Evolutionary conservation across 35 echinoderm and acorn worm species (phyloP).

Genomic region (Hemicentrotus pulcherrimus): DNA sequence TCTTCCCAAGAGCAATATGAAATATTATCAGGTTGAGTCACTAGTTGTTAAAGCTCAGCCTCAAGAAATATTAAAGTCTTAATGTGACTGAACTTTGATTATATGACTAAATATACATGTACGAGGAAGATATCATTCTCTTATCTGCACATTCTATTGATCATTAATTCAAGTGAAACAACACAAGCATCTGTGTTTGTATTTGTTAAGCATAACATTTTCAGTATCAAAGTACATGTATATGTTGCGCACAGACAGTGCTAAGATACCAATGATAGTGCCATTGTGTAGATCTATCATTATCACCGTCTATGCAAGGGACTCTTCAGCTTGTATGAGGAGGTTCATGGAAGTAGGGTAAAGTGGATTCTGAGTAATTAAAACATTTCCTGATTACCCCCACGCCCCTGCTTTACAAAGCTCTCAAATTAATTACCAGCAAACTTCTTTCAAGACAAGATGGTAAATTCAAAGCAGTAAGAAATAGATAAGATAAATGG

Average conservation of each 20-base stretch:
- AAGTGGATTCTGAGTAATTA: background rate
- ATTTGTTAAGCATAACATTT: background rate
- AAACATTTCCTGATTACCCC: background rate
- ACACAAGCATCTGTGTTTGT: background rate
- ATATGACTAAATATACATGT: background rate
- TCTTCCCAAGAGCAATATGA: too few relatives aligned
- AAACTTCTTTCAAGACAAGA: too few relatives aligned
- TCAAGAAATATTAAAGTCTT: background rate
- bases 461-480: too few relatives aligned
- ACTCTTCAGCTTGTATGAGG: too few relatives aligned
- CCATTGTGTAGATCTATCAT: background rate
- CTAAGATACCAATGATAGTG: background rate
- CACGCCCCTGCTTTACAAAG: too few relatives aligned
- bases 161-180: background rate
- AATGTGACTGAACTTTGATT: background rate
- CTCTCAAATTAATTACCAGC: too few relatives aligned
- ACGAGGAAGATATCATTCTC: background rate
- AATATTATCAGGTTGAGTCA: background rate
- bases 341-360: background rate
- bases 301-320: background rate
- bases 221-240: background rate
- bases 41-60: background rate
- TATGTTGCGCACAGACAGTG: too few relatives aligned
- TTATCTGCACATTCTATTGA: background rate
- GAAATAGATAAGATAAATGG: too few relatives aligned